Base-by-base conservation (phyloP, 2,113 vertebrate genomes). In the Apodemus speciosus region DNA sequence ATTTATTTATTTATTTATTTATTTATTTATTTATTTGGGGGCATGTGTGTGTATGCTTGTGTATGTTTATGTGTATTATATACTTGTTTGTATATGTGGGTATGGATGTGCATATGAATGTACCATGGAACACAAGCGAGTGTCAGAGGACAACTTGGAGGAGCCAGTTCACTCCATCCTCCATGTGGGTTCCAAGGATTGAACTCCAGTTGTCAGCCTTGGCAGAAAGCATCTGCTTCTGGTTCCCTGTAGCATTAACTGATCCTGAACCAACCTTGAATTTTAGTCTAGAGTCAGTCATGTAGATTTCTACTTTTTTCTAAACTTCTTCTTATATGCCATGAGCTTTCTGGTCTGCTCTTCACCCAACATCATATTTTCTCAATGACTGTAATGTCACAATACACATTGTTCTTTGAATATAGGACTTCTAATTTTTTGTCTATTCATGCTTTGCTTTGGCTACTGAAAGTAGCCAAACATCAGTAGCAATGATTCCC, bases 371-470 rank as follows among this genome's bases (percentile, higher is more conserved):
- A 62, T 2, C 16, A 13, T 21, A 30, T n/a, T 88, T 84, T 66
- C n/a, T 88, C 32, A 77, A 23, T 46, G 43, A 38, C 9, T 49
- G 1, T n/a, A 89, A 66, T 21, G 60, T 76, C 62, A 23, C 21
- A 83, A n/a, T 30, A 38, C 18, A 71, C 46, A 38, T 66, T 68
- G 20, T 76, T 46, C 15, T 18, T 71, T 7, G 60, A 87, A 38
- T 9, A 20, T 13, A 38, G 87, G 38, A 40, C 5, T 76, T 88
- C 27, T 20, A 49, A 13, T 75, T 87, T 76, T 94, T 27, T 93
- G 76, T 30, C 60, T 91, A 13, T 71, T 71, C 32, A 53, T 92
- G 20, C n/a, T 38, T 90, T 35, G 38, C 14, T 60, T 90, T 91
- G 72, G 35, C 25, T 64, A 43, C 1, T 72, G 90, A 92, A 43